Conservation (phyloP, 2,113 vertebrate genomes). For the Thunnus thynnus region DNA sequence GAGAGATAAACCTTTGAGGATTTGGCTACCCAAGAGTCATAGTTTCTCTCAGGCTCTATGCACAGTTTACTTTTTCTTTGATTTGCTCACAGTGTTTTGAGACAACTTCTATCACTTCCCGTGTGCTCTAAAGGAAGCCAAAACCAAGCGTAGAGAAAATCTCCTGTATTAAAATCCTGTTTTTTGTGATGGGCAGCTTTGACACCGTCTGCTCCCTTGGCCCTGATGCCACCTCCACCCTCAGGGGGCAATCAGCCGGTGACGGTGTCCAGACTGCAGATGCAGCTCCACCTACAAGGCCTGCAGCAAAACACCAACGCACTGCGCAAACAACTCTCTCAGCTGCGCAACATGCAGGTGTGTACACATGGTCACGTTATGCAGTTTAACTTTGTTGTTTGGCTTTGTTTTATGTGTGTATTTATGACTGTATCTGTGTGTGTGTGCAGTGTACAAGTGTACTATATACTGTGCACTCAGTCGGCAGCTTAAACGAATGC, state of each 20-base stretch:
- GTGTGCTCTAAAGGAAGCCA: background rate
- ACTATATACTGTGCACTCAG: no score
- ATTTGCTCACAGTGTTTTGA: constrained; percentile 22
- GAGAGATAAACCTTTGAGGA: background rate
- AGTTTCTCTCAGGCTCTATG: background rate
- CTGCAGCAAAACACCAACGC: constrained; percentile 94
- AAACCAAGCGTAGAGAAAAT: background rate
- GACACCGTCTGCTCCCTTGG: constrained; percentile 86
- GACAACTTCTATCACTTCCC: constrained; percentile 54
- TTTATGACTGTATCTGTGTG: no score
- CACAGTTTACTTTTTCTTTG: background rate
- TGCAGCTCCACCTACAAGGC: constrained; percentile 95
- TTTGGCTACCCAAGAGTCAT: background rate
- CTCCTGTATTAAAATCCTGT: background rate
- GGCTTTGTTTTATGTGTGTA: background rate
- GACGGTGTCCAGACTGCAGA: constrained; percentile 90
- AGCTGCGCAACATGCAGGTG: constrained; percentile 95
- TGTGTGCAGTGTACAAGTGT: no score
- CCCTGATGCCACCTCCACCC: constrained; percentile 87
- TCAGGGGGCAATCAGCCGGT: constrained; percentile 87
- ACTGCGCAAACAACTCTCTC: constrained; percentile 93
- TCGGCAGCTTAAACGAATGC: no score
- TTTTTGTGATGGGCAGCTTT: constrained; percentile 74
- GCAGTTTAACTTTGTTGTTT: background rate
- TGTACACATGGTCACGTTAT: background rate